Percentiles rank a stretch among this genome's conserved stretches.
These are phyloP conservation scores for Prochilodus magdalenae DNA, from an alignment of 2,113 vertebrate genomes.

Conservation along the genomic window DNA sequence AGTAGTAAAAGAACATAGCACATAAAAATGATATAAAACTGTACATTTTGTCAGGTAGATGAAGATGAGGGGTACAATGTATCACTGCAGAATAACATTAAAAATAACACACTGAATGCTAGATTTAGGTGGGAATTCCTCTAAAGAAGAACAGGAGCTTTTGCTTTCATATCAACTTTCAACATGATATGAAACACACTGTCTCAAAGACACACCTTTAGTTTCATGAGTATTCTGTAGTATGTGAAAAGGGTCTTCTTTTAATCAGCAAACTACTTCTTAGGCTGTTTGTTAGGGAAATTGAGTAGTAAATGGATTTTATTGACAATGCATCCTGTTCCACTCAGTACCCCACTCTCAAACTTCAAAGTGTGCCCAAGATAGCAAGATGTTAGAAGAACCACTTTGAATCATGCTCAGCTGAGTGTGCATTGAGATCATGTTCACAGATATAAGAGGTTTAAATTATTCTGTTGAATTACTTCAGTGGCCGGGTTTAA, in stretches of 20 bases:
- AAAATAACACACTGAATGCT: no score
- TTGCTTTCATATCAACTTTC: no score
- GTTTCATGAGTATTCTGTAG: conserved; percentile 49
- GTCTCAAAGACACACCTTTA: conserved; percentile 6
- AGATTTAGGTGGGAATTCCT: no score
- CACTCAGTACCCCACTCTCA: not conserved
- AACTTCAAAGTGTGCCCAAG: not conserved
- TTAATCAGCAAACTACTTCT: conserved; percentile 18
- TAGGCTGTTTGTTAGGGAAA: conserved; percentile 15
- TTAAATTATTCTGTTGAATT: no score
- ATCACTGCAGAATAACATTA: no score
- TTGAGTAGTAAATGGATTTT: conserved; percentile 20
- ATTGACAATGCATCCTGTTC: conserved; percentile 2
- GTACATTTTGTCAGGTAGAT: no score
- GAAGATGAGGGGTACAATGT: no score
- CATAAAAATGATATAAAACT: no score
- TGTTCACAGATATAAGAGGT: not conserved
- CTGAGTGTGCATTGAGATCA: not conserved
- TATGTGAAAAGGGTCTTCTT: not conserved
- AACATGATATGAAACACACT: not conserved
- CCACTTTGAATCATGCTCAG: not conserved
- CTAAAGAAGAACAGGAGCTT: no score
- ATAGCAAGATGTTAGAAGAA: not conserved
- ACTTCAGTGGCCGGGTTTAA: not conserved
- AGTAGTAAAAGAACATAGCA: no score